Base-by-base conservation (phyloP, 2,888 invertebrate genomes). In the Dryocosmus kuriphilus region DNA sequence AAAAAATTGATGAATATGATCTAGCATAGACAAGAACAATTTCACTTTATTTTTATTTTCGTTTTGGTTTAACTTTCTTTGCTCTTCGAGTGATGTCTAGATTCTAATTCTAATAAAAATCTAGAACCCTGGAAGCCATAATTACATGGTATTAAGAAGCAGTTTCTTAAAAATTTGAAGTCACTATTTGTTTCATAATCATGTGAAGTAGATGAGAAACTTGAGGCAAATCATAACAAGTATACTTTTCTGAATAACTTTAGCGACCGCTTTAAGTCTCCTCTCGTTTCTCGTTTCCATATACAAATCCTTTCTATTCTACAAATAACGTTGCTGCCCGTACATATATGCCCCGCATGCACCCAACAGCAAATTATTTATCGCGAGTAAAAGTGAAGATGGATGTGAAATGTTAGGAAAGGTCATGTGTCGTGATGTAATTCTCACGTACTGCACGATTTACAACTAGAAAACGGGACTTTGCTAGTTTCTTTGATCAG, bases 361-460 rank as follows among this genome's bases (percentile, higher is more conserved):
- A 51, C 27, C 9, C n/a, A 71, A 16, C 71, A 46, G 30, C 30
- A 51, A 51, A 71, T 79, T 79, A 79, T 84, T 85, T 83, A 85
- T 84, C 80, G 83, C 71, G 79, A 84, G 82, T 83, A 85, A 85
- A 85, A 85, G 85, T 80, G 81, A 84, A 86, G 86, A 86, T 85
- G 85, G 81, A 81, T 82, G 84, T 82, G 84, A 85, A 84, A 82
- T 80, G 77, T 79, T 84, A 80, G 81, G 71, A 83, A 86, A 85
- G 82, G 81, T 85, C 82, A 82, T 78, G 78, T 76, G 77, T 79
- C 63, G 81, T 85, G 85, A 84, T 77, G 84, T 82, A 86, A 84
- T 77, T 55, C 79, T 82, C 80, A 80, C 79, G 81, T 84, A 79
- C 76, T 78, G 80, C 82, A 79, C 78, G 81, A 80, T 78, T 76